Evolutionary conservation across 2,113 vertebrate species (phyloP), one percentile per base, ranked within the genome.

Genomic region (Gobio gobio): DNA sequence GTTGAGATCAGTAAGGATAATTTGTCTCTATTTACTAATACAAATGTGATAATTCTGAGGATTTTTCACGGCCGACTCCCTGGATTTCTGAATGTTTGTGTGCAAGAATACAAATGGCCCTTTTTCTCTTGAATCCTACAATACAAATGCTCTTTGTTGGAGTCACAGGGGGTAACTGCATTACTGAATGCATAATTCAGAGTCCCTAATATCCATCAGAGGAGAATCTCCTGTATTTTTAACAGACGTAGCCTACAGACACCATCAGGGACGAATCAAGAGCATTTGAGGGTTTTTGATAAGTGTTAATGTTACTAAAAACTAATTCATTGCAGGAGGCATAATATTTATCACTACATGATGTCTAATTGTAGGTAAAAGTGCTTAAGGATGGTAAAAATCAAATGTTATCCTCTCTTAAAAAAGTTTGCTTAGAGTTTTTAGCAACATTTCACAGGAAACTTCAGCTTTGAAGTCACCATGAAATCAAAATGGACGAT

Each of bases 251-350:
- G n/a, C n/a, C n/a, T n/a, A 51, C 64, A 76, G 61, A 70, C 33
- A 73, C 61, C 73, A 73, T 63, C 78, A 12, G 79, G 73, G 56
- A 73, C 29, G 22, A 78, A 84, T 73, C n/a, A 33, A 73, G 66
- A 84, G 45, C 26, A 2, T 64, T 16, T 33, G 75, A 78, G 73
- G 68, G 51, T n/a, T 78, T 58, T 54, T 33, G 66, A 51, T 43
- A 16, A 56, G n/a, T 22, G 33, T 51, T 82, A 54, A 59, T 81
- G 61, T 45, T 54, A 78, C 85, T 70, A 72, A 63, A 49, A 8
- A 66, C 83, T 82, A 87, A 82, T 81, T 72, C 76, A 85, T 61
- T 61, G 78, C 73, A 64, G 74, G 45, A 59, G 73, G 70, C 36
- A 81, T 84, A 54, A 75, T 76, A 36, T 36, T 75, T 87, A 76